Conservation (phyloP, 2,888 invertebrate species). For the Stenurella melanura region DNA sequence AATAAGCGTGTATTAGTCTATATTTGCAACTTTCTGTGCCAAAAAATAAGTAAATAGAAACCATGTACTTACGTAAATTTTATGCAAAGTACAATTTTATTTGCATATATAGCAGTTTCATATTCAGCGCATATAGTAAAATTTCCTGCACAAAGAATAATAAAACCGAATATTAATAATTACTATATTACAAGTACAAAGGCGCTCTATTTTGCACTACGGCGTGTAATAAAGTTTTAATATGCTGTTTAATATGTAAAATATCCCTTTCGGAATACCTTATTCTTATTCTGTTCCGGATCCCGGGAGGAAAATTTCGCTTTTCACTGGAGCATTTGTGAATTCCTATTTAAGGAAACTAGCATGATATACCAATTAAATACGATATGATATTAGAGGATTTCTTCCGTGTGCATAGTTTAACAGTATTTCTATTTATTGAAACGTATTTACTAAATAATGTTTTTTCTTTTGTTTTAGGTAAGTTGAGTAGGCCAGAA, state of each 20-base stretch:
- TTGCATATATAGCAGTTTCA: slow-evolving; percentile 8
- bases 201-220: slow-evolving; percentile 13
- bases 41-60: background rate
- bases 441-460: too few relatives aligned
- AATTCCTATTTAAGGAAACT: background rate
- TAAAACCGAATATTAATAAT: slow-evolving; percentile 40
- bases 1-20: too few relatives aligned
- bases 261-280: slow-evolving; percentile 23
- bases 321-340: background rate
- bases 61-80: background rate
- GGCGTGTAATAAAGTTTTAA: slow-evolving; percentile 32
- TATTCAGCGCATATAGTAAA: background rate
- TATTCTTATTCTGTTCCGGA: slow-evolving; percentile 8
- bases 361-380: too few relatives aligned
- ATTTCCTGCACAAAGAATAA: slow-evolving; percentile 29
- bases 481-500: too few relatives aligned
- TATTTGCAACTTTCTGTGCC: too few relatives aligned
- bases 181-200: slow-evolving; percentile 28
- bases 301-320: background rate
- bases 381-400: too few relatives aligned
- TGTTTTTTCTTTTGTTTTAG: too few relatives aligned
- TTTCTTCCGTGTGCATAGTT: too few relatives aligned
- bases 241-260: slow-evolving; percentile 36
- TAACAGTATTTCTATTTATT: too few relatives aligned
- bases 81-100: slow-evolving; percentile 6